Base-by-base conservation (phyloP, 2,888 invertebrate genomes). In the Agrochola lota region DNA sequence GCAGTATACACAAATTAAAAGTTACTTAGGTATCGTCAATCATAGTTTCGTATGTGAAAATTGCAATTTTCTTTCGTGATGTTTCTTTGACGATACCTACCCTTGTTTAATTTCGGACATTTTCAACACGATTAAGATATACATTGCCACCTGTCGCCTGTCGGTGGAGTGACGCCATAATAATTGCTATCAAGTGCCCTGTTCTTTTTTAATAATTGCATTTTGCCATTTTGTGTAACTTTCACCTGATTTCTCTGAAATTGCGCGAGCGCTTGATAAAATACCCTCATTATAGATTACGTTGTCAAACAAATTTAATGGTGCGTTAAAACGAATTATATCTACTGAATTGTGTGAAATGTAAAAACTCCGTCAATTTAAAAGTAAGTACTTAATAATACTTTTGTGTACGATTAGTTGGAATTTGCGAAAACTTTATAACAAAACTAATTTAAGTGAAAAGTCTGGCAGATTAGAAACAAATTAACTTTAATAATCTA, bases 161-260 rank as follows among this genome's bases (percentile, higher is more conserved):
- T 43, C 49, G 30, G 12, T 74, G 12, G 40, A 80, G 15, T 40
- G 49, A 52, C 7, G 20, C 35, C 52, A 15, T 70, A 60, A 78
- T 52, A 62, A 71, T 71, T 49, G 35, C 57, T 71, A 75, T 78
- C 59, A 85, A 74, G 66, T 64, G 77, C 55, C 15, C 11, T 30
- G 72, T 71, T 76, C 49, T 81, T 79, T 87, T 79, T 77, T 70
- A 83, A 77, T 78, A 80, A 85, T 88, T 77, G 52, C 66, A 66
- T 66, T 87, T 86, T 71, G 23, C 43, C 52, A 60, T 43, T 80
- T 79, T 70, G 55, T 62, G 11, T 66, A 72, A 80, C 89, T 89
- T 89, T 89, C 89, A 81, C 86, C 46, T 63, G 83, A 80, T 89
- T 87, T 87, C 84, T 75, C 89, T 76, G n/a, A 73, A 81, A 82